These are phyloP conservation scores for Nothobranchius furzeri DNA, from an alignment of 2,113 vertebrate species.

Conservation along the genomic window DNA sequence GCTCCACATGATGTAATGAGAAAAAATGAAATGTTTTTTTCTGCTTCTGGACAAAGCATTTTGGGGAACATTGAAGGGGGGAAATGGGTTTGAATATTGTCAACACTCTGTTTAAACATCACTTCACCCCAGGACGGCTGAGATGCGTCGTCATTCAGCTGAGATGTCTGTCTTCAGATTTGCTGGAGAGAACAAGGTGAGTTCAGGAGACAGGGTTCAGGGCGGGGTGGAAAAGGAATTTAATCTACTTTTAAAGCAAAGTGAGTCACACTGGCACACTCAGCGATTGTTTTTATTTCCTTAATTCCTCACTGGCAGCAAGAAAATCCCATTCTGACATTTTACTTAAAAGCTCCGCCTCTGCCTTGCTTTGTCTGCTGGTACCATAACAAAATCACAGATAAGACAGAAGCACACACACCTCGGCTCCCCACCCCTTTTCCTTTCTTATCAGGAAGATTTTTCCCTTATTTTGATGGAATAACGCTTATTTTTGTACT, in stretches of 20 bases:
- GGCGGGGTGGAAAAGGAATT: constrained; percentile 13
- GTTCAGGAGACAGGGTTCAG: not conserved
- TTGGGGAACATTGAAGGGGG: constrained; percentile 9
- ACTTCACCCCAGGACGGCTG: constrained; percentile 17
- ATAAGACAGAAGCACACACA: constrained; percentile 16
- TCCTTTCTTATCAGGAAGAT: not conserved
- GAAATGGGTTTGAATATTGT: not conserved
- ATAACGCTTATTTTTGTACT: constrained; percentile 3
- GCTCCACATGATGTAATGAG: constrained; percentile 14
- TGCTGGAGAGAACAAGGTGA: constrained; percentile 1
- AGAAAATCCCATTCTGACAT: constrained; percentile 62
- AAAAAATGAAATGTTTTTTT: constrained; percentile 1
- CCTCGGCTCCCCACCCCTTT: not conserved
- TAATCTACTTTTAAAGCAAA: constrained; percentile 61
- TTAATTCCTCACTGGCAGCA: constrained; percentile 49
- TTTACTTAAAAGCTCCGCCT: constrained; percentile 50
- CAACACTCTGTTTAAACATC: constrained; percentile 4
- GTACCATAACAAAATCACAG: constrained; percentile 14
- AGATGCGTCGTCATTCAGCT: constrained; percentile 32
- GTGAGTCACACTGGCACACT: constrained; percentile 51
- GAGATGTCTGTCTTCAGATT: constrained; percentile 35
- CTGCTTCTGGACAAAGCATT: not conserved
- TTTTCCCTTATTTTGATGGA: not conserved
- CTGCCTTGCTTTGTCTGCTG: constrained; percentile 24
- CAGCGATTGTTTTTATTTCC: constrained; percentile 47